Base-by-base conservation (phyloP, 1,140 invertebrate genomes). In the Drosophila albomicans region DNA sequence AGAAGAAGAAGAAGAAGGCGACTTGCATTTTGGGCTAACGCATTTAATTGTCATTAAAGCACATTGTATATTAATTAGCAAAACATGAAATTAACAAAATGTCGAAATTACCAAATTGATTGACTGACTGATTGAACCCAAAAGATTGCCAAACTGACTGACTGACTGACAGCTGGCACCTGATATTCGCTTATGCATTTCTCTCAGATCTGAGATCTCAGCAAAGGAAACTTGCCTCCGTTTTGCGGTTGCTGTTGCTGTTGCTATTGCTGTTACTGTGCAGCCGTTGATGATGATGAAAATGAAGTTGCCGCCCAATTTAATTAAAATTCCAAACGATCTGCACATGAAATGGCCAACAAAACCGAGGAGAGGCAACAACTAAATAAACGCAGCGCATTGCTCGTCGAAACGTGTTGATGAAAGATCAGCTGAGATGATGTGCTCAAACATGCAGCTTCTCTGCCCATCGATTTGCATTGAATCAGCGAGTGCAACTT, bases 301-400 rank as follows among this genome's bases (percentile, higher is more conserved):
- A 41, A 57, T 57, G 35, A 91, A 91, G 88, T 91, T 91, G 81
- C 89, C 88, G 88, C 88, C 88, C 89, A 91, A 89, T 91, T 91
- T 91, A 91, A 91, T 91, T 91, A 91, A 91, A 91, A 91, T 91
- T 91, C 88, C 88, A 89, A 91, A 91, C 88, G 88, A 91, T 90
- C 86, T 86, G 78, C 79, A 87, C 84, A 88, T 88, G 86, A 66
- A 87, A 64, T 52, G 48, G 32, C 45, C 54, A 57, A 57, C 32
- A 57, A 15, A 25, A 25, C 20, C 8, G 35, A 25, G 35, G 10
- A 57, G 28, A 38, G 15, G n/a, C 68, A 51, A 56, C 56, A 68
- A 54, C 38, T 58, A 65, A 75, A 69, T 68, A 67, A 62, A 63
- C 64, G 61, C 51, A 58, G 66, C 38, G 38, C 41, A 15, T 20